phyloP scores from a whole-genome alignment of 1,140 invertebrate genomes.

The Diuraphis noxia region DNA sequence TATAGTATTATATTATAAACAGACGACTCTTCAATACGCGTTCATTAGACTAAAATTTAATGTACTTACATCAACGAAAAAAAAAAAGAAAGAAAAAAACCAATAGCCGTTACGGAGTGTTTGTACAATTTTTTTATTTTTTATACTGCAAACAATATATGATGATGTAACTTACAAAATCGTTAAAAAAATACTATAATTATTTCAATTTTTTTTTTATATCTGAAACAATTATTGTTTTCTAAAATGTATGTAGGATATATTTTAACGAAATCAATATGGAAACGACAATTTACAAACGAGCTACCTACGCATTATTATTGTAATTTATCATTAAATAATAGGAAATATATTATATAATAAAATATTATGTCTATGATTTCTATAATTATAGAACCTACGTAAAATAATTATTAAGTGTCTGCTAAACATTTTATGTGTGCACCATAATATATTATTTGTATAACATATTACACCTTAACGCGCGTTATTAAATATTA shows the following conservation, averaged over 20 bases:
- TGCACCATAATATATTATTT: background rate
- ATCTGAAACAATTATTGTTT: background rate
- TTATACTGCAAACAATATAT: background rate
- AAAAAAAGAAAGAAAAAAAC: background rate
- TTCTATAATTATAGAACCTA: background rate
- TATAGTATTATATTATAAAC: background rate
- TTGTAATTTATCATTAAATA: background rate
- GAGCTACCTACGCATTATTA: background rate
- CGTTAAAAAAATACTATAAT: background rate
- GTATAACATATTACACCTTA: background rate
- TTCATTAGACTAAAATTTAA: conserved; percentile 35
- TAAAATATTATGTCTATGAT: background rate
- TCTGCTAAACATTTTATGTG: background rate
- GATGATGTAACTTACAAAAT: background rate
- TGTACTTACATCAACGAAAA: background rate
- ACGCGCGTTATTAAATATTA: too few relatives aligned
- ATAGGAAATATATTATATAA: background rate
- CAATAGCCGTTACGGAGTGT: background rate
- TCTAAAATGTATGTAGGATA: background rate
- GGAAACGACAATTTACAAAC: background rate
- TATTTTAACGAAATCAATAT: background rate
- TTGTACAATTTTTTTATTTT: background rate
- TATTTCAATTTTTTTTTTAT: background rate
- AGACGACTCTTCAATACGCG: conserved; percentile 21
- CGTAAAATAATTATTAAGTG: background rate